phyloP scores from a whole-genome alignment of 2,797 vertebrate species.

The Darevskia mixta region DNA sequence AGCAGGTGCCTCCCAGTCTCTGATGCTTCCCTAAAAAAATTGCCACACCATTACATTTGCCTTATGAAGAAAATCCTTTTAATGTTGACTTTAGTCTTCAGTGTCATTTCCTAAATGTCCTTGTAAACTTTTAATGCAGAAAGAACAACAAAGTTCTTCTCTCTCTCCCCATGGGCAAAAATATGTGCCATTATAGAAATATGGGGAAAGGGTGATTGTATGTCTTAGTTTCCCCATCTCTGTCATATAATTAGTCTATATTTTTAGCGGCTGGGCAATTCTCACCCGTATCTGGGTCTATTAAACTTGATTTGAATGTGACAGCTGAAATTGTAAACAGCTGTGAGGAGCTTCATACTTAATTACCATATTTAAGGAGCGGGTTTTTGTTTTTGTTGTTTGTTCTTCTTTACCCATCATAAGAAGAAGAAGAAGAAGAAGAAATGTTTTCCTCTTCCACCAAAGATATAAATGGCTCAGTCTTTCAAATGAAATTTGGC shows the following conservation, averaged over 20 bases:
- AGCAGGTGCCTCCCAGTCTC: too few relatives aligned
- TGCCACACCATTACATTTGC: background rate
- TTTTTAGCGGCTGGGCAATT: slow-evolving; percentile 80
- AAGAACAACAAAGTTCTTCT: background rate
- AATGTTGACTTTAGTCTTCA: background rate
- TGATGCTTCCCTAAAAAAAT: too few relatives aligned
- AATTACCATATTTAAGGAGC: slow-evolving; percentile 81
- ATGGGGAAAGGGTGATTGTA: background rate
- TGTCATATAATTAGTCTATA: slow-evolving; percentile 67
- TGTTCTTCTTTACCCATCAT: background rate
- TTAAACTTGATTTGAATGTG: slow-evolving; percentile 82
- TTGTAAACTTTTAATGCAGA: slow-evolving; percentile 44
- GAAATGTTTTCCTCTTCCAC: slow-evolving; percentile 71
- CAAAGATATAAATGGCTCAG: slow-evolving; percentile 75
- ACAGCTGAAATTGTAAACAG: slow-evolving; percentile 83
- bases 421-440: background rate
- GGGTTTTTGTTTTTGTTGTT: background rate
- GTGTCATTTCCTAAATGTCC: slow-evolving; percentile 31
- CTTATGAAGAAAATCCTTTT: slow-evolving; percentile 31
- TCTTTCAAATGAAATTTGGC: slow-evolving; percentile 71
- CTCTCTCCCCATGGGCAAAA: background rate
- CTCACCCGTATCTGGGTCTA: slow-evolving; percentile 73
- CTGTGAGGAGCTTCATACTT: slow-evolving; percentile 81
- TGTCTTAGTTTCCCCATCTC: slow-evolving; percentile 50
- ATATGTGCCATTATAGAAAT: background rate